Conservation (phyloP, 2,797 vertebrate species). For the Jordanella pulchra region DNA sequence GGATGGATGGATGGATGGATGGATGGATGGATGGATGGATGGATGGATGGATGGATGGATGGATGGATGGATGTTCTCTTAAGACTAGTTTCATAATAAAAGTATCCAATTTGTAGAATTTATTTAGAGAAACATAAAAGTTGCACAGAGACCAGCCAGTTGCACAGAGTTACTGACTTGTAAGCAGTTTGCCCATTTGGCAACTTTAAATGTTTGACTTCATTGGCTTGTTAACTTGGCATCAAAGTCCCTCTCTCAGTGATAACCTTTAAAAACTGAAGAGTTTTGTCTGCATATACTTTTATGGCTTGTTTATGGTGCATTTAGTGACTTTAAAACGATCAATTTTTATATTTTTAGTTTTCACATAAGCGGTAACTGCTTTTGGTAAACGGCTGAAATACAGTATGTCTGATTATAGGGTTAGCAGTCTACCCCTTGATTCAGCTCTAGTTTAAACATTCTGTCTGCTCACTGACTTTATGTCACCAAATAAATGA, state of each 20-base stretch:
- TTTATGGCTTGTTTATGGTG: background rate
- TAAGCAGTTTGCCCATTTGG: background rate
- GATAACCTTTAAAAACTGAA: background rate
- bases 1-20: no score
- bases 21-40: no score
- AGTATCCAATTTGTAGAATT: background rate
- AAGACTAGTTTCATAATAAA: background rate
- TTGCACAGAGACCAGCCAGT: background rate
- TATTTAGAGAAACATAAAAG: background rate
- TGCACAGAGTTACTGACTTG: background rate
- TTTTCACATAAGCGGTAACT: background rate
- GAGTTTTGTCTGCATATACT: background rate
- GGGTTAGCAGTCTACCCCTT: background rate
- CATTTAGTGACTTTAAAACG: background rate
- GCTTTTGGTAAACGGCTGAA: background rate
- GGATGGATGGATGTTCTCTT: background rate
- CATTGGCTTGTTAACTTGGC: background rate
- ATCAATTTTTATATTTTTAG: background rate
- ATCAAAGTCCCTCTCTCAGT: background rate
- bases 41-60: no score
- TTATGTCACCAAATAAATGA: background rate
- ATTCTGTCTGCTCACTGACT: background rate
- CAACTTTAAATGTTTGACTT: background rate
- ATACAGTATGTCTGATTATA: background rate
- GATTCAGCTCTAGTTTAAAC: background rate